phyloP scores from a whole-genome alignment of 2,797 vertebrate species.

The Liparis tanakae region DNA sequence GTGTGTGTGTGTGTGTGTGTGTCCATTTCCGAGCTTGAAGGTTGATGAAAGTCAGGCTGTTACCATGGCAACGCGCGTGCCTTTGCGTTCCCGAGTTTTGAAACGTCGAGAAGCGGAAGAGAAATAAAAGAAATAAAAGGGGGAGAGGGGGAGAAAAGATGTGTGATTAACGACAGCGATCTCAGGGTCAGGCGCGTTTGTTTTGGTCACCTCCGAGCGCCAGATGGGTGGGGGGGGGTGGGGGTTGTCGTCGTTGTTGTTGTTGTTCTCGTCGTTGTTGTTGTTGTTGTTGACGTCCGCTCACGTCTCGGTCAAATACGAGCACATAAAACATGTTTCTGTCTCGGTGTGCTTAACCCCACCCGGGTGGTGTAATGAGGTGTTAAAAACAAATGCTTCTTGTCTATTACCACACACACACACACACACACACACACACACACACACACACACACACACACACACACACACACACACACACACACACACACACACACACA shows the following conservation, averaged over 20 bases:
- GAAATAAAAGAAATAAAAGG: not conserved
- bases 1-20: slow-evolving; percentile 9
- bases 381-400: not conserved
- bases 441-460: too few species aligned
- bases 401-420: not conserved
- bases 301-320: not conserved
- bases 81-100: slow-evolving; percentile 53
- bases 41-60: slow-evolving; percentile 62
- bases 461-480: too few species aligned
- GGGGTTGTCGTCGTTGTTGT: too few species aligned
- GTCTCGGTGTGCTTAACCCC: not conserved
- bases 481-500: too few species aligned
- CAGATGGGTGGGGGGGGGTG: slow-evolving; percentile 5
- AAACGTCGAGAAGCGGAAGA: slow-evolving; percentile 29
- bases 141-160: too few species aligned
- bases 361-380: not conserved
- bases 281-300: not conserved
- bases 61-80: slow-evolving; percentile 65
- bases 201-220: not conserved
- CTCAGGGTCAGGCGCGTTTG: slow-evolving; percentile 20
- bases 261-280: not conserved
- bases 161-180: slow-evolving; percentile 15
- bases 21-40: slow-evolving; percentile 47
- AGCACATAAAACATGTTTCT: not conserved
- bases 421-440: too few species aligned